Percentiles rank a stretch among this genome's conserved stretches.
Conservation (phyloP, 2,888 invertebrate species). For the Drosophila algonquin region DNA sequence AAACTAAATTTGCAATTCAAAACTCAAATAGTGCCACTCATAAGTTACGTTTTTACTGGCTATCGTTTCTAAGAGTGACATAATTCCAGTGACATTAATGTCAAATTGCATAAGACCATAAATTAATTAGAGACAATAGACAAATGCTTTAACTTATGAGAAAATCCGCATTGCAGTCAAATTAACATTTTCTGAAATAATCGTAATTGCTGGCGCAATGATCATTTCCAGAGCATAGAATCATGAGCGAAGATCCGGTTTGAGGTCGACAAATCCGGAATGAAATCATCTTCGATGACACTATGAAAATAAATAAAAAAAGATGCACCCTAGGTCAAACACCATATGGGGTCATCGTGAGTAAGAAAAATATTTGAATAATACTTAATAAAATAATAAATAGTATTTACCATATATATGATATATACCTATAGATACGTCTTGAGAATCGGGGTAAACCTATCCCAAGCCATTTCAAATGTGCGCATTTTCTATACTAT, state of each 20-base stretch:
- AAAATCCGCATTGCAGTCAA: neutral
- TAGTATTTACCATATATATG: too few relatives aligned
- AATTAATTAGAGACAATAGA: neutral
- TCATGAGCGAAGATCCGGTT: neutral
- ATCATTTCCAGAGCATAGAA: neutral
- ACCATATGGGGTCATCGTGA: neutral
- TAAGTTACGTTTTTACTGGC: too few relatives aligned
- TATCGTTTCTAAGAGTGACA: neutral
- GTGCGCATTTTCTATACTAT: neutral
- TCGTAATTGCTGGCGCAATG: neutral
- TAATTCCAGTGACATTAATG: neutral
- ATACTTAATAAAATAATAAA: neutral
- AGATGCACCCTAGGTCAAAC: neutral
- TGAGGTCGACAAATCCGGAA: neutral
- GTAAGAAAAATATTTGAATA: neutral
- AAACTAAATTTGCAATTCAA: neutral
- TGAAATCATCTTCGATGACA: neutral
- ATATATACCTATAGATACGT: too few relatives aligned
- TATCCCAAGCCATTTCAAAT: neutral
- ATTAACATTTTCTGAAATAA: neutral
- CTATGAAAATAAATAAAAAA: neutral
- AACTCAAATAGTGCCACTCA: neutral
- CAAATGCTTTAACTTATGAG: neutral
- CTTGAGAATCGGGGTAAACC: neutral
- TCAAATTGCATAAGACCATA: neutral